These are phyloP conservation scores for Stegodyphus mimosarum DNA, from an alignment of 1,140 invertebrate species.

Conservation along the genomic window DNA sequence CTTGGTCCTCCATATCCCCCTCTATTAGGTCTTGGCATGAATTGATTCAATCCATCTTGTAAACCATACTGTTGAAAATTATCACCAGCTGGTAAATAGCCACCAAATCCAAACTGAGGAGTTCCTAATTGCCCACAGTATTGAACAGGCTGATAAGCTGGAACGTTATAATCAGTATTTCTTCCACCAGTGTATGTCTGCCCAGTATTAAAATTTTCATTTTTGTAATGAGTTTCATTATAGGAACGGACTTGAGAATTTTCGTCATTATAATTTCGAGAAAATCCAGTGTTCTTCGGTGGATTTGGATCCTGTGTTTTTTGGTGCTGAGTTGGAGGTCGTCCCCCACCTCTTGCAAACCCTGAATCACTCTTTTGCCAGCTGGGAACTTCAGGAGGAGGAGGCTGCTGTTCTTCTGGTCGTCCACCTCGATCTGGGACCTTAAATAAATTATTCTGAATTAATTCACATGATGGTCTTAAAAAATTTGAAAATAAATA, in stretches of 20 bases:
- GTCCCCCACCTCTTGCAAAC: constrained; percentile 63
- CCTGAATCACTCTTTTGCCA: constrained; percentile 77
- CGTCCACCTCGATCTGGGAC: constrained; percentile 85
- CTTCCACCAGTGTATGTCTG: not conserved
- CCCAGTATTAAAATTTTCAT: not conserved
- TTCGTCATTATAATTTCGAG: not conserved
- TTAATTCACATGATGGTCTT: no score
- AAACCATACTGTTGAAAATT: constrained; percentile 46
- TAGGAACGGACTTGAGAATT: not conserved
- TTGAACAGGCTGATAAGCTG: constrained; percentile 16
- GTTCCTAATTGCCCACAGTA: not conserved
- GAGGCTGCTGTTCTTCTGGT: constrained; percentile 83
- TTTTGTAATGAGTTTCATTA: not conserved
- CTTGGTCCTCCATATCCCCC: not conserved
- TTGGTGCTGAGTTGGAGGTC: not conserved
- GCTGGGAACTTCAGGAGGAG: constrained; percentile 94
- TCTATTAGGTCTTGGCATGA: not conserved
- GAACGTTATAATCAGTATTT: not conserved
- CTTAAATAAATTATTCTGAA: not conserved
- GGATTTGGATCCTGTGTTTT: not conserved
- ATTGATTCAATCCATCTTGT: constrained; percentile 17
- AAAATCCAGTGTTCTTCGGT: not conserved
- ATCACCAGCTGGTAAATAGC: constrained; percentile 37
- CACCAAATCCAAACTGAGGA: constrained; percentile 46
- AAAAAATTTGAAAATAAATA: no score